phyloP scores from a whole-genome alignment of 2,797 vertebrate species.

The Crocidura indochinensis region DNA sequence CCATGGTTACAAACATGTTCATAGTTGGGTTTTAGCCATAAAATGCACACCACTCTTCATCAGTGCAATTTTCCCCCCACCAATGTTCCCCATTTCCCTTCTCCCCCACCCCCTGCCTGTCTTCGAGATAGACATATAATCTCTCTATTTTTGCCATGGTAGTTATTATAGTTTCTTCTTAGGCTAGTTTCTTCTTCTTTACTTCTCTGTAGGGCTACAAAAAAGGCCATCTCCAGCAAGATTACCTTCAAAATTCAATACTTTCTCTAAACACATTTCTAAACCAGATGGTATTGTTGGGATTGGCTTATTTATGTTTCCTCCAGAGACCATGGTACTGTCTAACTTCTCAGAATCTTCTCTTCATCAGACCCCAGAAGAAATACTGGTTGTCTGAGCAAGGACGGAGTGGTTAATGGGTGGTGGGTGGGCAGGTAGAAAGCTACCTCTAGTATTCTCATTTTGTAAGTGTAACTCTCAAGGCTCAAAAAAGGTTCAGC shows the following conservation, averaged over 20 bases:
- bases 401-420: neutral
- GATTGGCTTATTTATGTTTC: slow-evolving; percentile 4
- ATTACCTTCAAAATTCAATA: slow-evolving; percentile 5
- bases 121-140: too few species aligned
- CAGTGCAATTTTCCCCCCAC: too few species aligned
- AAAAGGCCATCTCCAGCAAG: neutral
- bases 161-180: too few species aligned
- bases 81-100: too few species aligned
- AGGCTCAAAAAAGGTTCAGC: slow-evolving; percentile 16
- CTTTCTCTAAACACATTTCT: too few species aligned
- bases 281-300: neutral
- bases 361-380: neutral
- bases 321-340: neutral
- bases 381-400: neutral
- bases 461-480: slow-evolving; percentile 26
- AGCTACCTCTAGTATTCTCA: neutral
- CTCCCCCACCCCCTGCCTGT: too few species aligned
- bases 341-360: slow-evolving; percentile 14
- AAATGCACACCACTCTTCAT: too few species aligned
- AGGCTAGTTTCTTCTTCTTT: neutral
- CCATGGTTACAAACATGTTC: too few species aligned
- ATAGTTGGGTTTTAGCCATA: too few species aligned
- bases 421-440: neutral
- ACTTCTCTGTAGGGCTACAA: neutral
- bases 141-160: too few species aligned